Conservation (phyloP, 2,113 vertebrate genomes). For the Elaphurus davidianus region DNA sequence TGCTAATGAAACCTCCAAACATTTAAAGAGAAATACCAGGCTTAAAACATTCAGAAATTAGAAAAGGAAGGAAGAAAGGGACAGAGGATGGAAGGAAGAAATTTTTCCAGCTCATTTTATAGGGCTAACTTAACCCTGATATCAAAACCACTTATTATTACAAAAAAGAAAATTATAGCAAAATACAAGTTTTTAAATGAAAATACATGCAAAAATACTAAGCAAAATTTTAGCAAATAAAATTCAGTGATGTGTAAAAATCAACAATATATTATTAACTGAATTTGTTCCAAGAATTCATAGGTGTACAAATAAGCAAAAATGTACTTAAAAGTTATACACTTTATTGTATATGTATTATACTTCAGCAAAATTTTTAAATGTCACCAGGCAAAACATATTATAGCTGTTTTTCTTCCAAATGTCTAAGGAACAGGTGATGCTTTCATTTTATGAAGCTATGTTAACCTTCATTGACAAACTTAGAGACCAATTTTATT, state of each 20-base stretch:
- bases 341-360: neutral
- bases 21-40: neutral
- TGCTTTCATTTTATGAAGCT: neutral
- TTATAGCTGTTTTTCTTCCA: neutral
- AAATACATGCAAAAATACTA: neutral
- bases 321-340: neutral
- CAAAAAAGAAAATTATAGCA: neutral
- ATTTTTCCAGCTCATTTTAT: neutral
- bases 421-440: neutral
- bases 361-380: neutral
- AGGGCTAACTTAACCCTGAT: neutral
- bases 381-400: neutral
- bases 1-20: neutral
- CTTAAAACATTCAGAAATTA: neutral
- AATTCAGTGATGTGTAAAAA: neutral
- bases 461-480: neutral
- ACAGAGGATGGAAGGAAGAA: neutral
- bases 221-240: neutral
- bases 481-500: neutral
- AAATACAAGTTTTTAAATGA: neutral
- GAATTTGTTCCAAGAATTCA: neutral
- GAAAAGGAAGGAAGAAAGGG: neutral
- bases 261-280: neutral
- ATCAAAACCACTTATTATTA: neutral
- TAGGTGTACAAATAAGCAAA: neutral